Evolutionary conservation across 2,797 vertebrate species (phyloP), one percentile per base, ranked within the genome.

Genomic region (Gobionotothen gibberifrons): DNA sequence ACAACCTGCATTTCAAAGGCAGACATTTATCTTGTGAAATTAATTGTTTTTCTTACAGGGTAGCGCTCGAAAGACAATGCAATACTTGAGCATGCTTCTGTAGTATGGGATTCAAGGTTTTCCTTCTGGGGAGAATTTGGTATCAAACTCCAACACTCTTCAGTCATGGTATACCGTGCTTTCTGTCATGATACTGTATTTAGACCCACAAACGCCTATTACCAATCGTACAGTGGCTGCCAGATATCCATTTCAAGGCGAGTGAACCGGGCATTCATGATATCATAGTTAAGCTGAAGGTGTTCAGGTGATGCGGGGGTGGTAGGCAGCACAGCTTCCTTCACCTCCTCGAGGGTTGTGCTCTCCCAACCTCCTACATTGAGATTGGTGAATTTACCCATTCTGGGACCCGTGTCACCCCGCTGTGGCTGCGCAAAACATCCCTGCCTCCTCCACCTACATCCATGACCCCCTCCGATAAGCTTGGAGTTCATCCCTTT

Each of bases 401-500:
- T 89, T 89, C 87, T 86, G 56, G 61, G 78, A 63, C 74, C 79
- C 9, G 57, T 85, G 87, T 88, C 90, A 86, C 87, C 84, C 83
- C 74, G 88, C 82, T 85, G 89, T 86, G 90, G 86, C 84, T 70
- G 83, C 46, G 88, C 83, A 90, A 89, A 90, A 86, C 91, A 88
- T 85, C 81, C 83, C 88, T 84, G 87, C 90, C 89, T 90, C 89
- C 71, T 90, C 90, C 92, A 92, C 91, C 90, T 90, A 91, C 90
- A 91, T 78, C 86, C 82, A 60, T 89, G 91, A 94, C 89, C 92
- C 83, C 83, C 66, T 87, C 82, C 81, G 86, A 90, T 90, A 90
- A 90, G 87, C 89, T 84, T 90, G 89, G 88, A 92, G 88, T 90
- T 91, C 89, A 90, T 92, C 91, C 89, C 83, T 91, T 91, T 85